A percentile compares a stretch with the other conserved stretches of the same genome.
phyloP scores from a whole-genome alignment of 37 sponge, comb jelly and placozoan genomes.

The Diacarnus erythraeanus region DNA sequence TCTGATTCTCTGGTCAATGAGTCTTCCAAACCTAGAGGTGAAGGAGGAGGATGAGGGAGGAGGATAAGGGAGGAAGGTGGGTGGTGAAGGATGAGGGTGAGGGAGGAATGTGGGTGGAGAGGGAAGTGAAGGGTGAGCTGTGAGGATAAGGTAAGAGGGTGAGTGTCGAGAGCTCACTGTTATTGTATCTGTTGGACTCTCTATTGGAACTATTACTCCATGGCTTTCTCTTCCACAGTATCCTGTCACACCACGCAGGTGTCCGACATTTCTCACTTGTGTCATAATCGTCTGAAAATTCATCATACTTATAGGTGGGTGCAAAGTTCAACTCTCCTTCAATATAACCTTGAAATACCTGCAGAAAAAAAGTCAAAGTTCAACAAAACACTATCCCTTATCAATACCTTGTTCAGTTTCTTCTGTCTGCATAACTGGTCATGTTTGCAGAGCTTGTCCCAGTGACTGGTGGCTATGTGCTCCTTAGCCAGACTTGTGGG shows the following conservation, averaged over 20 bases:
- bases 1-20: neutral
- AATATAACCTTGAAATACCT: conserved; percentile 90
- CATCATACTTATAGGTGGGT: conserved; percentile 99
- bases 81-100: neutral
- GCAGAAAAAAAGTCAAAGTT: neutral
- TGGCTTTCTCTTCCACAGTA: conserved; percentile 86
- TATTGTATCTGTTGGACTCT: neutral
- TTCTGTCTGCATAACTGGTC: conserved; percentile 89
- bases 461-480: conserved; percentile 56
- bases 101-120: neutral
- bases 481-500: conserved; percentile 74
- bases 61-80: neutral
- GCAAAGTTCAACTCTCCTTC: conserved; percentile 91
- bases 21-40: neutral
- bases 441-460: conserved; percentile 62
- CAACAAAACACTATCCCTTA: neutral
- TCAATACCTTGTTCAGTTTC: conserved; percentile 58
- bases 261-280: conserved; percentile 95
- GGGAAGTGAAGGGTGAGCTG: neutral
- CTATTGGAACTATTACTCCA: neutral
- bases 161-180: neutral
- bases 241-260: conserved; percentile 99
- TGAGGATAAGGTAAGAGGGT: neutral
- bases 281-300: conserved; percentile 97
- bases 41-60: too few species aligned